Conservation (phyloP, 2,797 vertebrate genomes). For the Centroberyx gerrardi region DNA sequence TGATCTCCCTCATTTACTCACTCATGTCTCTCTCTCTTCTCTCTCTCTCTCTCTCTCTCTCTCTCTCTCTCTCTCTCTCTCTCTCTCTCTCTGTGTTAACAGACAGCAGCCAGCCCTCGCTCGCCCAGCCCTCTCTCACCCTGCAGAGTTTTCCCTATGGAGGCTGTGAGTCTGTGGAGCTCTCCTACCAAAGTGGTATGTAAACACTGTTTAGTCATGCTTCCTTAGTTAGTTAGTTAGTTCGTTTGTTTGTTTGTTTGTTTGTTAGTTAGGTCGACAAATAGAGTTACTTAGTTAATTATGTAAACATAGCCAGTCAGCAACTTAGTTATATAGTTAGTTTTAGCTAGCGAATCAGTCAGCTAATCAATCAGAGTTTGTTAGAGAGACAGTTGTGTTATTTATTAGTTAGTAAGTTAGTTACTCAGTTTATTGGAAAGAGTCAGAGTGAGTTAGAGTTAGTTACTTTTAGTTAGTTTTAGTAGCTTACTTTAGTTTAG, state of each 20-base stretch:
- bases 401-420: too few species aligned
- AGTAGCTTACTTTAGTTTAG: too few species aligned
- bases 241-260: not conserved
- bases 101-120: constrained; percentile 94
- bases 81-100: constrained; percentile 58
- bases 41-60: not conserved
- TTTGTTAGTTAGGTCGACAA: not conserved
- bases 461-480: too few species aligned
- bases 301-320: too few species aligned
- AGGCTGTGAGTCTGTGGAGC: constrained; percentile 95
- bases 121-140: constrained; percentile 93
- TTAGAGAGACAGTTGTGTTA: too few species aligned
- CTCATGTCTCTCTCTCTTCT: not conserved
- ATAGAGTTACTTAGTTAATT: too few species aligned
- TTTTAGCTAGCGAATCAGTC: too few species aligned
- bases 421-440: too few species aligned
- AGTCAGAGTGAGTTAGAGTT: too few species aligned
- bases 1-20: not conserved
- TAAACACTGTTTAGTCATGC: not conserved
- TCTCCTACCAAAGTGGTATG: constrained; percentile 90
- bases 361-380: too few species aligned
- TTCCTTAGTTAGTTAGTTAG: not conserved
- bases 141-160: constrained; percentile 97
- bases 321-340: too few species aligned
- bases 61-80: constrained; percentile 4